Evolutionary conservation across 2,113 vertebrate genomes (phyloP), one percentile per base, ranked within the genome.

Genomic region (Lycocorax pyrrhopterus): DNA sequence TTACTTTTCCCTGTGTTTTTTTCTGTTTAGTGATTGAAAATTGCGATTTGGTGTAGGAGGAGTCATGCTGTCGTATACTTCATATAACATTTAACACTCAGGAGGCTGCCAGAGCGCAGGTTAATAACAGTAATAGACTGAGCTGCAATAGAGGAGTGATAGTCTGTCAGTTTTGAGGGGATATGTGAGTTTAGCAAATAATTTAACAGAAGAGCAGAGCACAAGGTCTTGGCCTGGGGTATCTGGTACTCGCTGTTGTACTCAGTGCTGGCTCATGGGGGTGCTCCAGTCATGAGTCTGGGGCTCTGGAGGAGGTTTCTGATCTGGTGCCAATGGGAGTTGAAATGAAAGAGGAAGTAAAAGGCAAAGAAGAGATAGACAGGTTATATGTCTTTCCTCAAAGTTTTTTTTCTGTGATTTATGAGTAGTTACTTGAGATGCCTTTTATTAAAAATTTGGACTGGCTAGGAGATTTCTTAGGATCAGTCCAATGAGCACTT

Each of bases 241-340:
- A 2, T 23, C 8, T 30, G 51, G 30, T 49, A 4, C 35, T 17
- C 4, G 29, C 52, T 95, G 90, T 10, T n/a, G 72, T 84, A 10
- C 12, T n/a, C 51, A 0, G 8, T 1, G 2, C 12, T 33, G 72
- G 51, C 92, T 94, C 90, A 29, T 21, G 92, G 94, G 83, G 92
- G 88, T 35, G 88, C 94, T 97, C 53, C 94, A 88, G 46, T 5
- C 78, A 32, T 19, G 78, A 16, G 25, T 4, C 33, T 91, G 66
- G 7, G 59, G 30, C 58, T 14, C 2, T 1, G 47, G 10, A 25
- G 43, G 27, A 32, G 8, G 13, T 15, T 72, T 39, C 41, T 37
- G 44, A 4, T 17, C 56, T 23, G 41, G 17, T 26, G 82, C 35
- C 49, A 16, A 8, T 1, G 26, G 51, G 37, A 82, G 68, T 9